phyloP scores from a whole-genome alignment of 2,113 vertebrate species.

The Seriola dumerili region DNA sequence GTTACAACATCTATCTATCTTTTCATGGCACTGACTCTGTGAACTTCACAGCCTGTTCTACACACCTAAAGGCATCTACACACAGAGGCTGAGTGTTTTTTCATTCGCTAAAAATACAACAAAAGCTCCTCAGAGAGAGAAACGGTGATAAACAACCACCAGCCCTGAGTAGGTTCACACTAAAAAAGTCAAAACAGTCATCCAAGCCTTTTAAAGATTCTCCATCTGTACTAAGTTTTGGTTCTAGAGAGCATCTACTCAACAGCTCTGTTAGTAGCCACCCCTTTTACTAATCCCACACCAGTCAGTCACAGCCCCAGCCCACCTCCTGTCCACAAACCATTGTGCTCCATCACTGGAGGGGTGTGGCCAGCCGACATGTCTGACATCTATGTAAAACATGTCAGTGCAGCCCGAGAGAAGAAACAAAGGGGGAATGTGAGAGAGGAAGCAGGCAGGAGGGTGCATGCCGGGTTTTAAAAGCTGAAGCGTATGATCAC shows the following conservation, averaged over 20 bases:
- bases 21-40: background rate
- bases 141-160: background rate
- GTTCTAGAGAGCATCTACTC: background rate
- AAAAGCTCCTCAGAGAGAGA: background rate
- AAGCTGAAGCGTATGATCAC: slow-evolving; percentile 2
- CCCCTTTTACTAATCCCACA: slow-evolving; percentile 28
- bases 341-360: slow-evolving; percentile 71
- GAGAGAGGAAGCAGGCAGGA: slow-evolving; percentile 37
- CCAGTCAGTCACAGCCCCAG: slow-evolving; percentile 50
- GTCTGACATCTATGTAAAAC: slow-evolving; percentile 84
- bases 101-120: slow-evolving; percentile 18
- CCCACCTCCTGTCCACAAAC: slow-evolving; percentile 59
- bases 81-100: background rate
- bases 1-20: background rate
- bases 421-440: slow-evolving; percentile 42
- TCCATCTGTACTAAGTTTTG: background rate
- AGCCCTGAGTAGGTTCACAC: background rate
- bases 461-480: slow-evolving; percentile 10
- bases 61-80: background rate
- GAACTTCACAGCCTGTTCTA: slow-evolving; percentile 22
- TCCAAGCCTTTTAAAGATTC: background rate
- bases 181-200: slow-evolving; percentile 4
- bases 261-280: slow-evolving; percentile 42
- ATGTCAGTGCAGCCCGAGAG: slow-evolving; percentile 34
- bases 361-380: slow-evolving; percentile 65